These are phyloP conservation scores for Leuctra nigra DNA, from an alignment of 2,888 invertebrate species.

Conservation along the genomic window DNA sequence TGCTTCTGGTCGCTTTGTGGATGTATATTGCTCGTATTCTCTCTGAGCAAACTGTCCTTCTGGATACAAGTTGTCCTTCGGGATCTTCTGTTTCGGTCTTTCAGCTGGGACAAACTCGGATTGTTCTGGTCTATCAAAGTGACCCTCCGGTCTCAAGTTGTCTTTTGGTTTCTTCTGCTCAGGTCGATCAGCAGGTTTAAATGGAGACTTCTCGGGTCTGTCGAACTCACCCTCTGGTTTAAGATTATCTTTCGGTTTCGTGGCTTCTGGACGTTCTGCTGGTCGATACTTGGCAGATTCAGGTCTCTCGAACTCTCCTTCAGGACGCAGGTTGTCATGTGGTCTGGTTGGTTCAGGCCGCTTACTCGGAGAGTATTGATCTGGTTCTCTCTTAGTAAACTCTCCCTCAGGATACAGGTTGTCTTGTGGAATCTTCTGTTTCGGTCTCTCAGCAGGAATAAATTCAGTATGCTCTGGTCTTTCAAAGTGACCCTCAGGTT, in stretches of 20 bases:
- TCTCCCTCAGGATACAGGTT: conserved; percentile 52
- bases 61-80: conserved; percentile 38
- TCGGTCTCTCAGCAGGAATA: conserved; percentile 47
- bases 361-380: conserved; percentile 49
- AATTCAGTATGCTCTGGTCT: conserved; percentile 38
- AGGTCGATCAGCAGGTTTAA: conserved; percentile 52
- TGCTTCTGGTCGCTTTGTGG: conserved; percentile 54
- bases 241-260: conserved; percentile 23
- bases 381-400: conserved; percentile 44
- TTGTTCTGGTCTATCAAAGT: conserved; percentile 41
- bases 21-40: conserved; percentile 40
- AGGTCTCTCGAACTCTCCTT: conserved; percentile 37
- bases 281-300: conserved; percentile 23
- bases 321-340: conserved; percentile 46
- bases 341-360: conserved; percentile 47
- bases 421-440: conserved; percentile 49
- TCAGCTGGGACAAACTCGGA: conserved; percentile 28
- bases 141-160: conserved; percentile 43
- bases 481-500: conserved; percentile 35
- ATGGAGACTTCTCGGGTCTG: conserved; percentile 36
- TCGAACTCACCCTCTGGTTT: conserved; percentile 35
- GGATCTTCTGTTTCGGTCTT: conserved; percentile 20
- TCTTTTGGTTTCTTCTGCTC: conserved; percentile 57
- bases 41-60: conserved; percentile 44
- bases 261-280: conserved; percentile 26